These are phyloP conservation scores for Epizoanthus stellaris DNA, from an alignment of 92 coral and sea anemone species.

Conservation along the genomic window DNA sequence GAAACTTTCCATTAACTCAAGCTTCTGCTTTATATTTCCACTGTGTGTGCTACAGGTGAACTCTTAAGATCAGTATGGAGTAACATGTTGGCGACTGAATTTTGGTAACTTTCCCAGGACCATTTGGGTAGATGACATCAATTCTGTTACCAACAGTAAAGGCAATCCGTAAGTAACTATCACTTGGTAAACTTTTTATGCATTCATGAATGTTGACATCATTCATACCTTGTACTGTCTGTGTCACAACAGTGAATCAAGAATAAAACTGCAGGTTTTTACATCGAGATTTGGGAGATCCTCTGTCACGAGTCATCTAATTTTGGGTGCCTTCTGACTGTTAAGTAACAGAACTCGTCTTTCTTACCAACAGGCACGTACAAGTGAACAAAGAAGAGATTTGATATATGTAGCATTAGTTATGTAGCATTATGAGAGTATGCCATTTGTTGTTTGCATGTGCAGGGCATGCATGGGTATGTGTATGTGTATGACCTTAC, in stretches of 20 bases:
- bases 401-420: no score
- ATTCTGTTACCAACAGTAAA: conserved; percentile 13
- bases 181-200: no score
- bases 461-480: not conserved
- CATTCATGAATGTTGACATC: no score
- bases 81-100: not conserved
- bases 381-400: not conserved
- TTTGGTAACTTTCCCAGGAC: not conserved
- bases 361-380: conserved; percentile 33
- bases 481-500: conserved; percentile 63
- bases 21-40: not conserved
- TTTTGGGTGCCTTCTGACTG: no score
- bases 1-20: not conserved
- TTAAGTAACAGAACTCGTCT: conserved; percentile 19
- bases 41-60: conserved; percentile 30
- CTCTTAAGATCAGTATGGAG: conserved; percentile 33
- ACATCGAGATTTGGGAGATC: no score
- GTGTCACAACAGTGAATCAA: no score
- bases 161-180: not conserved
- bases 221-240: no score
- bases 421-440: conserved; percentile 26
- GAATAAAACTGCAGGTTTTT: no score
- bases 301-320: no score
- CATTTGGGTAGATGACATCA: not conserved
- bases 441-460: conserved; percentile 38